These are phyloP conservation scores for Trachelus tabidus DNA, from an alignment of 2,888 invertebrate genomes.

Conservation along the genomic window DNA sequence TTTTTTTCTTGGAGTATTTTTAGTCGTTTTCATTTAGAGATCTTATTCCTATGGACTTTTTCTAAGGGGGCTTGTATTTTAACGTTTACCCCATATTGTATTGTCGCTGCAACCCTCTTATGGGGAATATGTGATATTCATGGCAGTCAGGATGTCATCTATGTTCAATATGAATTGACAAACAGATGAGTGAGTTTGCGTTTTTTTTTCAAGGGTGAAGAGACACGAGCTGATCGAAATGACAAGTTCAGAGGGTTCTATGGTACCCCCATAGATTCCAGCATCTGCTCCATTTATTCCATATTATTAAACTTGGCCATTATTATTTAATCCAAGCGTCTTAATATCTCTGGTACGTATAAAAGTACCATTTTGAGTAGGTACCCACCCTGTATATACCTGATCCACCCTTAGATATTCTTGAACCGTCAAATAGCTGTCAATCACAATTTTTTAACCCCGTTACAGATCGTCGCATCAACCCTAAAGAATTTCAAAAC, in stretches of 20 bases:
- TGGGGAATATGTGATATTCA: constrained; percentile 42
- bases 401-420: neutral
- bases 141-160: constrained; percentile 52
- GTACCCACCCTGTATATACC: neutral
- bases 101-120: neutral
- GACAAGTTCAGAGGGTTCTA: constrained; percentile 28
- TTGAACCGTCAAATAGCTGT: neutral
- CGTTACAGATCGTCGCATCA: neutral
- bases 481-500: neutral
- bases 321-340: constrained; percentile 25
- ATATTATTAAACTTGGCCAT: constrained; percentile 37
- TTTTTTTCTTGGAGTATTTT: neutral
- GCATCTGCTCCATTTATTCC: constrained; percentile 39
- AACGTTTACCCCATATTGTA: neutral
- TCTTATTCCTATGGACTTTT: neutral
- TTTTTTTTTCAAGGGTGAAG: constrained; percentile 9
- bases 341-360: neutral
- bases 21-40: neutral
- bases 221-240: constrained; percentile 37
- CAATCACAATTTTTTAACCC: neutral
- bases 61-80: neutral
- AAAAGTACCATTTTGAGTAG: neutral
- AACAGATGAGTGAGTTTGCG: constrained; percentile 33
- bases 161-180: constrained; percentile 34
- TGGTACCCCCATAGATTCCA: neutral